Base-by-base conservation (phyloP, 92 coral and sea anemone species). In the Actinostola sp. region DNA sequence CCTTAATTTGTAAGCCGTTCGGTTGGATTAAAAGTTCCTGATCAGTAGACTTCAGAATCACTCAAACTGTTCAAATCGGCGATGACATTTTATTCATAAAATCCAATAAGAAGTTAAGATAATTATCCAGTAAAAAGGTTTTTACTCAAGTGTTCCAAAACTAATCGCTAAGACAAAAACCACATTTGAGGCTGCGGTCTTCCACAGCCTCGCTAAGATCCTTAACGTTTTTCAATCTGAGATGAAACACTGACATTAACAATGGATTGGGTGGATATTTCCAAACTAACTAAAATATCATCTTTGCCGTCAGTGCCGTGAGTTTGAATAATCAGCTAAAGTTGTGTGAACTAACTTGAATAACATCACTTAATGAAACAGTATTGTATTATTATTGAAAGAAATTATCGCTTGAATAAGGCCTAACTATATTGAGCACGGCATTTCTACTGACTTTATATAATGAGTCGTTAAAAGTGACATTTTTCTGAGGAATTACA, bases 391-490 rank as follows among this genome's bases (percentile, higher is more conserved):
- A 20, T 20, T 53, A 24, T 53, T 14, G 20, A 53, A 20, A 53
- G 32, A 53, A 20, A 53, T 53, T 53, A 53, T 53, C 28, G 54
- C 20, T 53, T 20, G 29, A 28, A 31, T 53, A 25, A 20, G 25
- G 21, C 28, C 60, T 53, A 20, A 4, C 20, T 53, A 6, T 24
- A 21, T 20, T 53, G 5, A 39, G 14, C 45, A 39, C 45, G 45
- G 45, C 45, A 39, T 39, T 39, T 39, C 7, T 53, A 3, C 60
- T 53, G 39, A 30, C 39, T 57, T 57, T 27, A 57, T 57, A 4
- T 13, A 29, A 2, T 52, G n/a, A 20, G n/a, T 57, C n/a, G n/a
- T n/a, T n/a, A n/a, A 57, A 57, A 57, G 63, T 57, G 63, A 57
- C 39, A 27, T 30, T 57, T 30, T 14, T 30, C 21, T 27, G 5